Evolutionary conservation across 2,888 invertebrate species (phyloP), one percentile per base, ranked within the genome.

Genomic region (Diachrysia chrysitis): DNA sequence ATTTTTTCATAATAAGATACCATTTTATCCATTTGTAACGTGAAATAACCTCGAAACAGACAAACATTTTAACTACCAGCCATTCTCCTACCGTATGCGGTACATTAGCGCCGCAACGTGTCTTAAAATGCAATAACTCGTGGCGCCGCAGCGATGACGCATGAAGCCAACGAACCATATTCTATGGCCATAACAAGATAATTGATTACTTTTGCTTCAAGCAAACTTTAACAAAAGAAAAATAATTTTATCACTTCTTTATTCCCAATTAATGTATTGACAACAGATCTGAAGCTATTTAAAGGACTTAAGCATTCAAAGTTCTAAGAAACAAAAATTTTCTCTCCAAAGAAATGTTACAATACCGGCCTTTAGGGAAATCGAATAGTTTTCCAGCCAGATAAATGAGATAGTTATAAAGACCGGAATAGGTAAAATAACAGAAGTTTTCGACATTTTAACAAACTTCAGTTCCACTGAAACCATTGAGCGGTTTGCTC

Each of bases 391-490:
- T 16, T 14, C 16, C 37, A 37, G 37, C 14, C 14, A 37, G 37
- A 37, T 37, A 37, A 37, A 37, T 37, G 14, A 37, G 37, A 37
- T 37, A 37, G 37, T 37, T 37, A 37, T 12, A 37, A 37, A 37
- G 37, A 16, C 37, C 37, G 37, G 37, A 37, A 37, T 37, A 37
- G 9, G 1, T 17, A 64, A 64, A 74, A 46, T 53, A 61, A 56
- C 37, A 53, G 55, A 56, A n/a, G 51, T 42, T 56, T 62, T 12
- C 35, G 60, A 35, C 53, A 25, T 55, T 58, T 37, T 12, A n/a
- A 19, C 53, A 35, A 71, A 71, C 59, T 76, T 71, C 46, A 21
- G 2, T 25, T 48, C 32, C 12, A 57, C 29, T 16, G 48, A 48
- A 19, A 17, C 9, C 48, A 48, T 48, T 48, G 48, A 48, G 48